These are phyloP conservation scores for Carposina sasakii DNA, from an alignment of 1,140 invertebrate species.

Conservation along the genomic window DNA sequence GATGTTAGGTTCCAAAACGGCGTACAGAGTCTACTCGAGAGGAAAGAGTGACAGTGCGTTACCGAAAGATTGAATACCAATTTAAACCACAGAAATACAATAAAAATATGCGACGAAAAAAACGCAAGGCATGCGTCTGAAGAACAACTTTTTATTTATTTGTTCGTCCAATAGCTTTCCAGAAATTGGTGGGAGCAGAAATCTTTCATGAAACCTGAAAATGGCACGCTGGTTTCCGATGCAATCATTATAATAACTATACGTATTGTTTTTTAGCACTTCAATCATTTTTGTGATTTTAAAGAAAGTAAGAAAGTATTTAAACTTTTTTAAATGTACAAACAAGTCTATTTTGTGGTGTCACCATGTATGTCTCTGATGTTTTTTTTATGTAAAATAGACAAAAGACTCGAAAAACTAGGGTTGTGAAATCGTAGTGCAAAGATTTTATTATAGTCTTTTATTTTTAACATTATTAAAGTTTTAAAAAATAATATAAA, in stretches of 20 bases:
- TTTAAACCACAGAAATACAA: not conserved
- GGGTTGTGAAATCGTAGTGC: too few species aligned
- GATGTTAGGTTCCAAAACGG: constrained; percentile 85
- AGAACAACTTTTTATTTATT: not conserved
- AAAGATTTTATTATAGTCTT: too few species aligned
- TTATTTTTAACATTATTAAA: too few species aligned
- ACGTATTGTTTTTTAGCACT: too few species aligned
- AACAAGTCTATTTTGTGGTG: too few species aligned
- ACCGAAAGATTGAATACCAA: constrained; percentile 80
- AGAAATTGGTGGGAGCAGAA: not conserved
- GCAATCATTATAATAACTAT: not conserved
- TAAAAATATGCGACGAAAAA: not conserved
- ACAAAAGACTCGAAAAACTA: too few species aligned
- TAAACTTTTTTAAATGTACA: too few species aligned
- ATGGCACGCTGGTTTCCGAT: not conserved
- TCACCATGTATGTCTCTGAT: too few species aligned
- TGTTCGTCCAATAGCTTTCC: not conserved
- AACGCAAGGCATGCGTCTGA: not conserved
- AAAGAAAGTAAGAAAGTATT: too few species aligned
- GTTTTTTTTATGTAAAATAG: too few species aligned
- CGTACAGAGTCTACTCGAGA: constrained; percentile 81
- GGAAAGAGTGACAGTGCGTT: constrained; percentile 90
- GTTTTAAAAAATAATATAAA: too few species aligned
- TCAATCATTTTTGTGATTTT: too few species aligned
- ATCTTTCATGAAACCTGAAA: not conserved